These are phyloP conservation scores for Tetranychus piercei DNA, from an alignment of 2,888 invertebrate species.

Conservation along the genomic window DNA sequence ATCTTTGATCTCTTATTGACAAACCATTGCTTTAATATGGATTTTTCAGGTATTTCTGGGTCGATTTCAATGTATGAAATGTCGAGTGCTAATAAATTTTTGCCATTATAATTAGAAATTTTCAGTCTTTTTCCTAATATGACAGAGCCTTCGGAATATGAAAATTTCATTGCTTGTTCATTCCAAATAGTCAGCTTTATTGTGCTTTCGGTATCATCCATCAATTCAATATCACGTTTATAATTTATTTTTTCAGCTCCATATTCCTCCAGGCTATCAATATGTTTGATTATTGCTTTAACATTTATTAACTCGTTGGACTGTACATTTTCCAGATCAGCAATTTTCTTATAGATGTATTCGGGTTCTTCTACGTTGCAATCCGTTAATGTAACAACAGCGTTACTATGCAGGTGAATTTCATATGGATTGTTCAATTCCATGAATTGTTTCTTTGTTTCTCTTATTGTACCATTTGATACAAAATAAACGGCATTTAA, in stretches of 20 bases:
- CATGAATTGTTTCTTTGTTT: no score
- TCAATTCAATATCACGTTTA: conserved; percentile 67
- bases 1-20: not conserved
- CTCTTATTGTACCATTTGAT: no score
- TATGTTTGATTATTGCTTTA: no score
- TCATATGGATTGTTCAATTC: no score
- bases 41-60: conserved; percentile 72
- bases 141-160: conserved; percentile 54
- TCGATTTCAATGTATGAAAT: conserved; percentile 47
- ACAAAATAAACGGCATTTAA: no score
- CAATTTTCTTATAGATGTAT: no score
- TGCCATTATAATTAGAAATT: conserved; percentile 69
- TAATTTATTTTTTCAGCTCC: conserved; percentile 57
- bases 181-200: conserved; percentile 79
- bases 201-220: conserved; percentile 61
- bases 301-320: no score
- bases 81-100: conserved; percentile 32
- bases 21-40: conserved; percentile 45
- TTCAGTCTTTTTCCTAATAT: conserved; percentile 65
- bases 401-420: no score
- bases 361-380: no score
- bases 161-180: conserved; percentile 60
- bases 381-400: no score
- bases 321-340: no score
- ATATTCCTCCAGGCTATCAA: no score